Conservation (phyloP, 2,113 vertebrate genomes). For the Microtus richardsoni region DNA sequence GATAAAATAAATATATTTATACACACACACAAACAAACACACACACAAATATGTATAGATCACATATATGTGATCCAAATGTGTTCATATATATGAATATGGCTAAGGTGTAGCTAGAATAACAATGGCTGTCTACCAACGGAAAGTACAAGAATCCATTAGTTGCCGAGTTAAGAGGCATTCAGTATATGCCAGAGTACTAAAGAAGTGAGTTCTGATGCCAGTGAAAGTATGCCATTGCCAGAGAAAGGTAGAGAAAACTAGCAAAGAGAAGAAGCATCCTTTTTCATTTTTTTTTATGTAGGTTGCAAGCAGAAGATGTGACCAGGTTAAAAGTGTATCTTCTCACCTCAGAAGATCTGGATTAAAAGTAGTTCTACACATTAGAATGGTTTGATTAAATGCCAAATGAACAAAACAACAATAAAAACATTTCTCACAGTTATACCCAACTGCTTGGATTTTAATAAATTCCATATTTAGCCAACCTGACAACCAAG, state of each 20-base stretch:
- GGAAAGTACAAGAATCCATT: background rate
- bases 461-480: background rate
- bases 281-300: background rate
- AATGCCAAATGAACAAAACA: background rate
- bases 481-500: background rate
- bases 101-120: background rate
- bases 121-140: background rate
- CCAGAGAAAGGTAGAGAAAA: background rate
- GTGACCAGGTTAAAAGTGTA: background rate
- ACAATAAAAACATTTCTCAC: background rate
- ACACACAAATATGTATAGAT: too few species aligned
- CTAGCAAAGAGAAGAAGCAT: fast-evolving
- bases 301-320: background rate
- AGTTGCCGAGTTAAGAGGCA: background rate
- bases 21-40: too few species aligned
- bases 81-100: background rate
- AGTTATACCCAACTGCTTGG: background rate
- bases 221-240: background rate
- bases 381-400: background rate
- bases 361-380: background rate
- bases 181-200: background rate
- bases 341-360: background rate
- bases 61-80: background rate
- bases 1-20: too few species aligned
- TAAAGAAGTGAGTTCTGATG: background rate